phyloP scores from a whole-genome alignment of 2,888 invertebrate genomes.

The Rhyacophila evoluta region DNA sequence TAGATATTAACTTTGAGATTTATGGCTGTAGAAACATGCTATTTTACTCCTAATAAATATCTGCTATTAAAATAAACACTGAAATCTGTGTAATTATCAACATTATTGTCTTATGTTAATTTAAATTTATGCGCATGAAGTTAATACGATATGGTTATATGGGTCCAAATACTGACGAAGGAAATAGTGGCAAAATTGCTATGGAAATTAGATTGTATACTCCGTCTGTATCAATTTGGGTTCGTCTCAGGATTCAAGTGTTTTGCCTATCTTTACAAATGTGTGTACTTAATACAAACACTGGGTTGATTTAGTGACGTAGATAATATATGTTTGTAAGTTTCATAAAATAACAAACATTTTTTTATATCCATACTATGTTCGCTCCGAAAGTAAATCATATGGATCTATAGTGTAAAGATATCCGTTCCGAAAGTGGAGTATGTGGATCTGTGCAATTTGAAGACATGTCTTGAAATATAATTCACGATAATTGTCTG shows the following conservation, averaged over 20 bases:
- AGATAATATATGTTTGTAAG: no score
- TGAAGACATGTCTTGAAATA: no score
- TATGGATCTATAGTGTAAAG: no score
- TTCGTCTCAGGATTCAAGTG: background rate
- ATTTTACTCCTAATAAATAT: background rate
- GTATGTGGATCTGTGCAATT: no score
- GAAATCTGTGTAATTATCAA: slow-evolving; percentile 1
- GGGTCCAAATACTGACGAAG: background rate
- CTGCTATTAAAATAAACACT: background rate
- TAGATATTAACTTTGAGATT: background rate
- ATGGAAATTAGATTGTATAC: background rate
- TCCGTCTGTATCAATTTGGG: background rate
- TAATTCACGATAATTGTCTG: no score
- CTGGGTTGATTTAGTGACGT: no score
- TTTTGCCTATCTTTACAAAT: no score
- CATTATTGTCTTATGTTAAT: background rate
- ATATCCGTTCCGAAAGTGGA: no score
- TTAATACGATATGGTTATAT: background rate
- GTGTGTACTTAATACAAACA: no score
- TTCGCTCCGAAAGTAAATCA: no score
- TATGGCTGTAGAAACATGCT: background rate
- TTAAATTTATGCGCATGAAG: background rate
- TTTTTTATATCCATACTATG: no score
- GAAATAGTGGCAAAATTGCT: background rate
- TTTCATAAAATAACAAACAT: no score